These are phyloP conservation scores for Psittacula echo DNA, from an alignment of 2,797 vertebrate genomes.

Conservation along the genomic window DNA sequence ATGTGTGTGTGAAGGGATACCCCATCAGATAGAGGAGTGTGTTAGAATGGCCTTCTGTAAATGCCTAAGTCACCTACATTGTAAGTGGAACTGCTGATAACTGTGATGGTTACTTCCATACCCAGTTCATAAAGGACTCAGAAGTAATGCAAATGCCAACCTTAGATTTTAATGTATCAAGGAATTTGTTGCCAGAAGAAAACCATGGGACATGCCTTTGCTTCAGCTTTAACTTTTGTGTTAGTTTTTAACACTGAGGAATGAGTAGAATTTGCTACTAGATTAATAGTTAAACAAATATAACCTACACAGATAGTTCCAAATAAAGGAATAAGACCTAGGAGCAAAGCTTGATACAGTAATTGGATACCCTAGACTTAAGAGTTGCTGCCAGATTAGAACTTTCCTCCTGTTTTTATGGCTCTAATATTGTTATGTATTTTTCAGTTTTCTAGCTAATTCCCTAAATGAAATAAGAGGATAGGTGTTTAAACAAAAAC, in stretches of 20 bases:
- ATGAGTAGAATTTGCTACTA: not conserved
- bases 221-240: not conserved
- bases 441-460: not conserved
- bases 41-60: not conserved
- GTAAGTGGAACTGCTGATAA: not conserved
- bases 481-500: not conserved
- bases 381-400: not conserved
- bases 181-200: not conserved
- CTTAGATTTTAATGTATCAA: not conserved
- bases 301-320: not conserved
- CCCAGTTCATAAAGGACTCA: not conserved
- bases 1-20: not conserved
- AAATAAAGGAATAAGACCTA: not conserved
- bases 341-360: not conserved
- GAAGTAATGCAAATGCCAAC: not conserved
- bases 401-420: not conserved
- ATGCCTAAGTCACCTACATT: not conserved
- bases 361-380: not conserved
- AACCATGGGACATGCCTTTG: not conserved
- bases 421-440: not conserved
- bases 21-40: not conserved
- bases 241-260: not conserved
- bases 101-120: not conserved
- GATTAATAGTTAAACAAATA: not conserved
- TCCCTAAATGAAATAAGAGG: not conserved